A percentile compares a stretch with the other conserved stretches of the same genome.
Evolutionary conservation across 2,888 invertebrate species (phyloP).

Genomic region (Sphaeridia pumilis): DNA sequence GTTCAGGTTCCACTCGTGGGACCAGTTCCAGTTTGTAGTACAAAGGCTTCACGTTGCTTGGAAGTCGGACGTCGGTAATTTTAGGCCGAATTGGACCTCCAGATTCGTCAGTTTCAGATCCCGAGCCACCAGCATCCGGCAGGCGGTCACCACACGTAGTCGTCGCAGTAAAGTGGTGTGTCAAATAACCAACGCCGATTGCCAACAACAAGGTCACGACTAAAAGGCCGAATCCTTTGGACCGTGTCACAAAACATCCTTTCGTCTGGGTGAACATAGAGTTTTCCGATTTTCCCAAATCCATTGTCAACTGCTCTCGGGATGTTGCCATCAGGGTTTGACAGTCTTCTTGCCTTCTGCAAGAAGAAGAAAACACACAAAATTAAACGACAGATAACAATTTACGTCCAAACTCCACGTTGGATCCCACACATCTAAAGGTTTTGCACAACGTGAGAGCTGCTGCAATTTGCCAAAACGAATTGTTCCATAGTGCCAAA

Average conservation of each 20-base stretch:
- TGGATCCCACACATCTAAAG: no score
- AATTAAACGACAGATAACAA: no score
- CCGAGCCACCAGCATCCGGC: no score
- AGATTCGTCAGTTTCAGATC: no score
- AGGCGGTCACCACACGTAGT: no score
- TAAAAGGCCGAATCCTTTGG: conserved; percentile 47
- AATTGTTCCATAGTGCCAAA: no score
- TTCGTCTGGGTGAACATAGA: conserved; percentile 52
- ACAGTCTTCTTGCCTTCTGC: background rate
- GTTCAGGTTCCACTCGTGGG: background rate
- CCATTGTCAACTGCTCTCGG: conserved; percentile 46
- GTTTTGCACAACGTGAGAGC: no score
- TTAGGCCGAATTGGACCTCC: no score
- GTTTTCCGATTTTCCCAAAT: conserved; percentile 44
- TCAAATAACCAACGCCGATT: conserved; percentile 55
- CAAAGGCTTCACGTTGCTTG: background rate
- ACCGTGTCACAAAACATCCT: conserved; percentile 54
- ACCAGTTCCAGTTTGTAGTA: background rate
- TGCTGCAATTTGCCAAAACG: no score
- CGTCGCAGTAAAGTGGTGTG: conserved; percentile 70
- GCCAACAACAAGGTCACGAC: conserved; percentile 52
- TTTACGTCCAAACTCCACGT: no score
- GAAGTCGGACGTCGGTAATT: background rate
- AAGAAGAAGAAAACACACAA: conserved; percentile 7
- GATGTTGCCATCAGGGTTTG: conserved; percentile 40